Evolutionary conservation across 2,113 vertebrate genomes (phyloP), one percentile per base, ranked within the genome.

Genomic region (Charina bottae): DNA sequence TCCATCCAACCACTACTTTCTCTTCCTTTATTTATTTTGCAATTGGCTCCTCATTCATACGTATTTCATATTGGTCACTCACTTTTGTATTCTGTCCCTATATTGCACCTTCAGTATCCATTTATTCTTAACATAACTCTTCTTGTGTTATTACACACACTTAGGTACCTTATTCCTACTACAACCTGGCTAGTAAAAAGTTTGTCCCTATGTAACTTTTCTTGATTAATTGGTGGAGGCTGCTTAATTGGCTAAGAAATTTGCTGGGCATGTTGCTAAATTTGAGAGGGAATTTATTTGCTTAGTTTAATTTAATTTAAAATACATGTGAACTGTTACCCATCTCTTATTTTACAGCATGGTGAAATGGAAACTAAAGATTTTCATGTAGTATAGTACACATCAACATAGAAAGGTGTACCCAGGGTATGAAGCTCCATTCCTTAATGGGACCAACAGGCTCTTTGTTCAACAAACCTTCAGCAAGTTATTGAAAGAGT

Each of bases 231-330:
- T 60, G 55, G 55, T 42, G 49, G 86, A 59, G 55, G 56, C 56
- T 87, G n/a, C 19, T 24, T 87, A 59, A 59, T 90, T 24, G 62
- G 64, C 49, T 89, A 90, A 54, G 68, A 83, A 90, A 90, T 90
- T 83, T 83, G 54, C 68, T 62, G 58, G 23, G 13, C 26, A 83
- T 15, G 15, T 72, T 56, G n/a, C 53, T 17, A 78, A 78, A 90
- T 55, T 24, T 64, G 55, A 64, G 6, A 23, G 37, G 53, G 42
- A 17, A 7, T 21, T 56, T 56, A 55, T 59, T 23, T 33, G n/a
- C 10, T 59, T 87, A 6, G 12, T 33, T 11, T 59, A 33, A 24
- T 33, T 11, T 59, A 33, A 21, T 55, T 89, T 83, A 56, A 24
- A 90, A 83, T 26, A 56, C 53, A 78, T 83, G 13, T 83, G n/a